Base-by-base conservation (phyloP, 2,888 invertebrate species). In the Cheiracanthium punctorium region DNA sequence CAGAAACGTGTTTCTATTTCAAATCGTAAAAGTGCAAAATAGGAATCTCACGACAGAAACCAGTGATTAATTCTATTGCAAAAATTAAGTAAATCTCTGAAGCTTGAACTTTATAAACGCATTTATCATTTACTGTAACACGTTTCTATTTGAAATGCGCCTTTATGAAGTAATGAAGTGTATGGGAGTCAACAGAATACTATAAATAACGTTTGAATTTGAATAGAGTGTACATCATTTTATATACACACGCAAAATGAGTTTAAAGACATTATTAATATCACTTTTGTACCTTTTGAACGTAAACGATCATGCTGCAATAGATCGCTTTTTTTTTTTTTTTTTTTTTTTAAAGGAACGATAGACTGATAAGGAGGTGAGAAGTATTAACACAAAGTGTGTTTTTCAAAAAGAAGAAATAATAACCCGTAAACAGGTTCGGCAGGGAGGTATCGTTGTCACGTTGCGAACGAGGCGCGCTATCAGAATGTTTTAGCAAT, bases 121-220 rank as follows among this genome's bases (percentile, higher is more conserved):
- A 37, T 10, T 8, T 10, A 37, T 37, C 37, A 37, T 37, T 37
- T 37, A 37, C 7, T 8, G 10, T 48, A 7, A 48, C 17, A 48
- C 48, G 48, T 48, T 48, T 48, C 48, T 17, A 17, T 48, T 48
- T 48, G 48, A 17, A 48, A 17, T 48, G 17, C 8, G 8, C 17
- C 8, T 48, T 48, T 17, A 17, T 48, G 17, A 58, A 24, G 58
- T 24, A 58, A 58, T 58, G 58, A 17, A 24, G 58, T 58, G 24
- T 58, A 24, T 17, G 12, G 24, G 24, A 58, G 58, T 24, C 24
- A 58, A 58, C 2, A n/a, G 24, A 58, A 58, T 5, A 24, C 58
- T 58, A 58, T 58, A 58, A 58, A 58, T 58, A 58, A 58, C 58
- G 24, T 58, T 58, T 58, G 24, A 58, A 58, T 58, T 58, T 58